Percentiles rank a stretch among this genome's conserved stretches.
Conservation (phyloP, 2,113 vertebrate species). For the Sander vitreus region DNA sequence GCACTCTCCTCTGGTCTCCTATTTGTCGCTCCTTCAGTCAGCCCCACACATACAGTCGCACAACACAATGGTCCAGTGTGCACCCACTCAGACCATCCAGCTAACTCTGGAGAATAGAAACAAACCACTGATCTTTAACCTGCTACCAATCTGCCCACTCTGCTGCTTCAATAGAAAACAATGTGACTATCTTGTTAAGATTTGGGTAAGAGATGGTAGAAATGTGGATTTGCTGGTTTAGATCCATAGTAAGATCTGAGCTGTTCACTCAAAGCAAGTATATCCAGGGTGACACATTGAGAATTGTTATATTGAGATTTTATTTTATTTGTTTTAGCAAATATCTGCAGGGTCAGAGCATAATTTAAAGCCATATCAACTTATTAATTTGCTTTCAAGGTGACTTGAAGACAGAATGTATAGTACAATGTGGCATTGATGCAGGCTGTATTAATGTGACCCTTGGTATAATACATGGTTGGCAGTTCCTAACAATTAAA, state of each 20-base stretch:
- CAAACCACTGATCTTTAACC: slow-evolving; percentile 26
- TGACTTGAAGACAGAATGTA: neutral
- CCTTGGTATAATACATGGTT: neutral
- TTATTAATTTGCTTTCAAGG: neutral
- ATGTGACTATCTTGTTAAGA: neutral
- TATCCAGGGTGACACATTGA: neutral
- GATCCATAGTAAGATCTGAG: neutral
- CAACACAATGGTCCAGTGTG: slow-evolving; percentile 61
- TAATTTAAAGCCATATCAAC: neutral
- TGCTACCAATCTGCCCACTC: slow-evolving; percentile 25
- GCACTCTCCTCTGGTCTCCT: neutral
- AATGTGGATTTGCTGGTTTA: neutral
- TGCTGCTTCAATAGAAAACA: slow-evolving; percentile 1
- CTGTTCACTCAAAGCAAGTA: neutral
- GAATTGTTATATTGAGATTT: neutral
- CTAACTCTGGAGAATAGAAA: slow-evolving; percentile 18
- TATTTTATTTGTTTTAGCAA: neutral
- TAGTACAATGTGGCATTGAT: neutral
- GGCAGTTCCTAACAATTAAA: neutral
- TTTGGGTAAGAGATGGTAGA: neutral
- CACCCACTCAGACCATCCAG: slow-evolving; percentile 48
- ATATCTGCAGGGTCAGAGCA: neutral
- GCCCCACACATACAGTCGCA: slow-evolving; percentile 17
- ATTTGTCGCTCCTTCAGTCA: too few relatives aligned
- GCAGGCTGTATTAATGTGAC: neutral